Evolutionary conservation across 2,113 vertebrate genomes (phyloP).

Genomic region (Platycercus adscitus): DNA sequence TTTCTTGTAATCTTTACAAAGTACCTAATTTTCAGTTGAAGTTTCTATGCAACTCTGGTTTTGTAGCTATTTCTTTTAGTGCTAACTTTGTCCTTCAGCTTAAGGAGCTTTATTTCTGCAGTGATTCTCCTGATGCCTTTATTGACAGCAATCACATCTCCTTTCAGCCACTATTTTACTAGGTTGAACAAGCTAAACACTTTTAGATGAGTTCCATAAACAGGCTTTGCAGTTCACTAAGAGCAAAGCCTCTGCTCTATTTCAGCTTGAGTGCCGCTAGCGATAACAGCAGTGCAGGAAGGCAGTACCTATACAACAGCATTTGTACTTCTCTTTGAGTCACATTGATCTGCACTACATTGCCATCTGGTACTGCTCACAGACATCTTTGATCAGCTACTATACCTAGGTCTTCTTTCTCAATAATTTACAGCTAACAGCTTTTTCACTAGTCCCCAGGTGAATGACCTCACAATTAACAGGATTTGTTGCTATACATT

Average conservation of each 20-base stretch:
- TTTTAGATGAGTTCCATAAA: neutral
- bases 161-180: neutral
- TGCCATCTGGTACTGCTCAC: neutral
- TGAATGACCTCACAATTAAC: neutral
- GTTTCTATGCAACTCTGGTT: neutral
- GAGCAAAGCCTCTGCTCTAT: neutral
- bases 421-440: conserved; percentile 9
- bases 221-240: neutral
- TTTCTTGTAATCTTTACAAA: neutral
- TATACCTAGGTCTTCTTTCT: neutral
- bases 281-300: neutral
- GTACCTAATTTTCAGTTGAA: neutral
- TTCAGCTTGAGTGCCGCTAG: neutral
- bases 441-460: neutral
- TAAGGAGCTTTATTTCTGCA: neutral
- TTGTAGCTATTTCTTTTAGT: neutral
- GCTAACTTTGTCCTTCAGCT: neutral
- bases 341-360: neutral
- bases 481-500: neutral
- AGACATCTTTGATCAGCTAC: neutral
- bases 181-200: neutral
- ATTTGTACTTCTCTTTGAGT: neutral
- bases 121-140: neutral
- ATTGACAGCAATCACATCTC: neutral
- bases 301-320: neutral